Evolutionary conservation across 2,888 invertebrate species (phyloP).

Genomic region (Nebria salina): DNA sequence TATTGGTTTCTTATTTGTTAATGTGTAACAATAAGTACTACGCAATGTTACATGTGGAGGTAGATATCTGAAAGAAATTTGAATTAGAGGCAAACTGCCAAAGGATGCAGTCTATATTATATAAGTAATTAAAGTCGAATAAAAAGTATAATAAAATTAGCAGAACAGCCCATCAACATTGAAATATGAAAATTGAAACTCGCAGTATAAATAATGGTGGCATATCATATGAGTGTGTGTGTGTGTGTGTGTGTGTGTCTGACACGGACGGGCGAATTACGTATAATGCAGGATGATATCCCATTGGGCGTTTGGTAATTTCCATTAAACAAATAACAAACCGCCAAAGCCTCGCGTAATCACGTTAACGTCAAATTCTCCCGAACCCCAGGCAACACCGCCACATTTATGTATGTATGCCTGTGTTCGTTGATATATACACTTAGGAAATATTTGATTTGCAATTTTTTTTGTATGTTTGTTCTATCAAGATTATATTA

Average conservation of each 20-base stretch:
- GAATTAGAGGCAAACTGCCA: no score
- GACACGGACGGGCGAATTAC: background rate
- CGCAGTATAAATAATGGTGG: background rate
- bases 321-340: slow-evolving; percentile 45
- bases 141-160: slow-evolving; percentile 8
- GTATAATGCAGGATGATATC: slow-evolving; percentile 11
- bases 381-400: slow-evolving; percentile 5
- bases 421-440: background rate
- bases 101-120: background rate
- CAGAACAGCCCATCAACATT: background rate
- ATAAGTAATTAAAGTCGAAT: background rate
- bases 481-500: no score
- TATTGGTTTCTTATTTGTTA: no score
- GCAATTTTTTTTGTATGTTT: no score
- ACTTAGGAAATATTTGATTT: no score
- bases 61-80: no score
- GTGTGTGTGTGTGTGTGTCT: background rate
- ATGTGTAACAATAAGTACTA: no score
- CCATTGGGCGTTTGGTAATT: slow-evolving; percentile 35
- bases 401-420: background rate
- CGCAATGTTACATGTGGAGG: no score
- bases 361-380: slow-evolving; percentile 24
- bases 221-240: background rate
- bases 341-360: slow-evolving; percentile 42
- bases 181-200: background rate